These are phyloP conservation scores for Characodon lateralis DNA, from an alignment of 2,797 vertebrate genomes.

Conservation along the genomic window DNA sequence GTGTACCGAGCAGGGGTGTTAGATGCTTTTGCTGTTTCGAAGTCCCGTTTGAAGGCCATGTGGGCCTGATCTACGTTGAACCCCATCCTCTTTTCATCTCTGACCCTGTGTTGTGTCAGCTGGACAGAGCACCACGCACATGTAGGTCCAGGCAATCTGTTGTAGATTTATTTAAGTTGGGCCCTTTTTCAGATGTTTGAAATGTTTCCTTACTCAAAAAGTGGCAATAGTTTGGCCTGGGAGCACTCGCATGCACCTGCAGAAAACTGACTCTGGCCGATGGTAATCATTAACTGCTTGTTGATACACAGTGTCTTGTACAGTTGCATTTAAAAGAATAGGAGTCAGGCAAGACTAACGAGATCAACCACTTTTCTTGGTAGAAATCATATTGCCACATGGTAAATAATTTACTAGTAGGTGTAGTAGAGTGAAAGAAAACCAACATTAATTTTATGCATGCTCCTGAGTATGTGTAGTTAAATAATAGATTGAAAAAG, in stretches of 20 bases:
- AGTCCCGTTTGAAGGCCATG: slow-evolving; percentile 70
- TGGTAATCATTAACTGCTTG: background rate
- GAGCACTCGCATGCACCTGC: background rate
- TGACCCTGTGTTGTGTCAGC: slow-evolving; percentile 83
- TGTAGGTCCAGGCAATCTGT: slow-evolving; percentile 60
- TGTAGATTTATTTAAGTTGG: slow-evolving; percentile 72
- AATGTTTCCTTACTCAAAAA: slow-evolving; percentile 31
- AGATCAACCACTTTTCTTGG: no score
- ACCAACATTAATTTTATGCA: no score
- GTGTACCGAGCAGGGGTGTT: slow-evolving; percentile 59
- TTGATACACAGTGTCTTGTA: background rate
- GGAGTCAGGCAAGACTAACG: no score
- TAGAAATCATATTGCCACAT: no score
- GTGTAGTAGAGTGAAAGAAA: no score
- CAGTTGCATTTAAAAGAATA: background rate
- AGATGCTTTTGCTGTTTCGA: slow-evolving; percentile 43
- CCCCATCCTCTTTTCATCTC: slow-evolving; percentile 77
- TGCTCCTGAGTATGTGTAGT: no score
- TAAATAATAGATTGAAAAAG: no score
- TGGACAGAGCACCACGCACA: slow-evolving; percentile 61
- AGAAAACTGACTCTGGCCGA: background rate
- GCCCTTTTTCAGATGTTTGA: slow-evolving; percentile 41
- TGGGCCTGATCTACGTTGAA: slow-evolving; percentile 78
- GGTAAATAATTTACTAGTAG: no score
- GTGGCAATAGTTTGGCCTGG: slow-evolving; percentile 9